A percentile compares a stretch with the other conserved stretches of the same genome.
Evolutionary conservation across 2,888 invertebrate genomes (phyloP).

Genomic region (Trachelus troglodyta): DNA sequence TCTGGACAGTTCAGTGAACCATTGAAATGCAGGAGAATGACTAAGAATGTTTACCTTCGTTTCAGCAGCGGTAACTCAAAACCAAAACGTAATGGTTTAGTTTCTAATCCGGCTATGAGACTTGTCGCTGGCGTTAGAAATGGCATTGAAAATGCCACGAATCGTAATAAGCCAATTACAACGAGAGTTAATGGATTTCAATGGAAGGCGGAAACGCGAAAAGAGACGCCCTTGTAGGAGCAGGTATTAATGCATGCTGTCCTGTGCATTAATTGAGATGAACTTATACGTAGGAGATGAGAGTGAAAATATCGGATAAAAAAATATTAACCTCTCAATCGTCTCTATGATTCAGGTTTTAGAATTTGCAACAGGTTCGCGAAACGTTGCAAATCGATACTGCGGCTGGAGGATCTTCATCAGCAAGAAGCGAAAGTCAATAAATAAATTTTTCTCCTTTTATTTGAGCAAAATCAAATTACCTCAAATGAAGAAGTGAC

Average conservation of each 20-base stretch:
- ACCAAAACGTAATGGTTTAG: slow-evolving; percentile 85
- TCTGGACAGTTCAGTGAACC: not conserved
- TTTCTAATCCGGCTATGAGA: slow-evolving; percentile 87
- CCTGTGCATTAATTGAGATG: not conserved
- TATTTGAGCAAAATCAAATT: slow-evolving; percentile 65
- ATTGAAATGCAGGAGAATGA: not conserved
- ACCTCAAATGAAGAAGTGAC: slow-evolving; percentile 59
- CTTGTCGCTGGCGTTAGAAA: slow-evolving; percentile 82
- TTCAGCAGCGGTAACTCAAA: slow-evolving; percentile 68
- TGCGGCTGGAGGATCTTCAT: slow-evolving; percentile 54
- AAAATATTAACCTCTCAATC: not conserved
- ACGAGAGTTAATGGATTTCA: slow-evolving; percentile 78
- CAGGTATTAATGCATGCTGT: slow-evolving; percentile 40
- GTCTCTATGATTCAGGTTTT: slow-evolving; percentile 29
- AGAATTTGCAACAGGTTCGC: slow-evolving; percentile 30
- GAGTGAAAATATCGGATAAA: not conserved
- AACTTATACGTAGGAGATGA: not conserved
- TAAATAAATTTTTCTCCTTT: slow-evolving; percentile 61
- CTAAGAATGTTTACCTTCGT: slow-evolving; percentile 14
- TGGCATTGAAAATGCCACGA: slow-evolving; percentile 74
- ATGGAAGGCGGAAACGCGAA: slow-evolving; percentile 73
- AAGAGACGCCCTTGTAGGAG: slow-evolving; percentile 80
- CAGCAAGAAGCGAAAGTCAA: slow-evolving; percentile 61
- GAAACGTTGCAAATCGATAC: slow-evolving; percentile 37
- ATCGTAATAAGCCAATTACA: slow-evolving; percentile 65